These are phyloP conservation scores for Ectobius pallidus DNA, from an alignment of 2,888 invertebrate genomes.

Conservation along the genomic window DNA sequence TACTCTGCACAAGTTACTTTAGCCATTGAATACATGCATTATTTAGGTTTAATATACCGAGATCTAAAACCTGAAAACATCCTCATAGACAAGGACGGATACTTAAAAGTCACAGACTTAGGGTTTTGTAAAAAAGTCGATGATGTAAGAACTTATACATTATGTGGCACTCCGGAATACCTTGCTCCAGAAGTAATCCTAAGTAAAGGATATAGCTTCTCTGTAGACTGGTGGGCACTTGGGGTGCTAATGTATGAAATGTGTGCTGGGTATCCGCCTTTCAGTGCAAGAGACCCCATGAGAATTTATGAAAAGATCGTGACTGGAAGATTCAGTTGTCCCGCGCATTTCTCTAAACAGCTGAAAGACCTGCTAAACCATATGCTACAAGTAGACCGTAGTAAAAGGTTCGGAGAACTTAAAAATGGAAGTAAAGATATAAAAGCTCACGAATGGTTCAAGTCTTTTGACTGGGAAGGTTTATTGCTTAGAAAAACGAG, in stretches of 20 bases:
- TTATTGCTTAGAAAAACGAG: slow-evolving; percentile 21
- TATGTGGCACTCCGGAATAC: slow-evolving; percentile 39
- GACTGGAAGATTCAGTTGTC: slow-evolving; percentile 94
- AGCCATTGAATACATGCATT: slow-evolving; percentile 39
- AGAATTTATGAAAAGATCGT: slow-evolving; percentile 97
- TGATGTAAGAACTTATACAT: slow-evolving; percentile 30
- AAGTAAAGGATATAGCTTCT: slow-evolving; percentile 33
- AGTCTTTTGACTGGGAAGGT: slow-evolving; percentile 25
- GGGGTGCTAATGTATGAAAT: slow-evolving; percentile 91
- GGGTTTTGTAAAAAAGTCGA: slow-evolving; percentile 38
- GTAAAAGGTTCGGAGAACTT: slow-evolving; percentile 33
- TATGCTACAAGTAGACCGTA: slow-evolving; percentile 30
- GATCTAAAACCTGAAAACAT: slow-evolving; percentile 41
- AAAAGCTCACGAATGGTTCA: slow-evolving; percentile 36
- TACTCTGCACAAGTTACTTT: slow-evolving; percentile 39
- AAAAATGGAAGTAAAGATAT: slow-evolving; percentile 33
- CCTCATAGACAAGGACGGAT: slow-evolving; percentile 36
- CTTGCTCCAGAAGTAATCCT: slow-evolving; percentile 39
- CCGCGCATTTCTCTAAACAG: slow-evolving; percentile 70
- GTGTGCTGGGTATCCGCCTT: slow-evolving; percentile 92
- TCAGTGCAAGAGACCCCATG: slow-evolving; percentile 95
- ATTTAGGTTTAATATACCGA: slow-evolving; percentile 35
- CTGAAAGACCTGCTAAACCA: slow-evolving; percentile 27
- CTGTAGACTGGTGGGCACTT: slow-evolving; percentile 52
- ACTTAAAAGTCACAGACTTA: slow-evolving; percentile 38